phyloP scores from a whole-genome alignment of 1,140 invertebrate species.

The Calliopsis andreniformis region DNA sequence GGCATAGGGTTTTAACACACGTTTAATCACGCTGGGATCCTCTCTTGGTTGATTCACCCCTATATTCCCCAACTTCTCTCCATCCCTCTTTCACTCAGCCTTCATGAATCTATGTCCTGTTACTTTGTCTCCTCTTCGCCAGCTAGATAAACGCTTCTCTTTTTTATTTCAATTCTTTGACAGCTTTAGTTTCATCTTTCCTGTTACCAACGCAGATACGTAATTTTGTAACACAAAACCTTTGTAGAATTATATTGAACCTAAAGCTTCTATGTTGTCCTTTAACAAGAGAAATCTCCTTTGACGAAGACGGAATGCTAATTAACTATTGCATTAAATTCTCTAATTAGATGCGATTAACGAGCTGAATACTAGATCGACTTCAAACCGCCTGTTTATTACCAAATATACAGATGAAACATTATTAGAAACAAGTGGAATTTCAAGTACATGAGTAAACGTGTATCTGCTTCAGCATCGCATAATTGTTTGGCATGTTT shows the following conservation, averaged over 20 bases:
- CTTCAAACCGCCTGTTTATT: too few species aligned
- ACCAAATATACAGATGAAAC: too few species aligned
- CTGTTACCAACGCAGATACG: neutral
- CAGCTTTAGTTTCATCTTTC: conserved; percentile 1
- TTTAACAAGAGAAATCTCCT: neutral
- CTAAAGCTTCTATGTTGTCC: neutral
- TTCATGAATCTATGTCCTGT: neutral
- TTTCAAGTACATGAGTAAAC: conserved; percentile 28
- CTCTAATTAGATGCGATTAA: neutral
- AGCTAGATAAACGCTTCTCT: neutral
- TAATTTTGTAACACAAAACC: neutral
- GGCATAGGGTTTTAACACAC: conserved; percentile 49
- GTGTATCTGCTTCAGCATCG: conserved; percentile 19
- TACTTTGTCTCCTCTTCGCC: conserved; percentile 1
- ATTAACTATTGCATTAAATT: neutral
- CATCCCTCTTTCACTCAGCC: conserved; percentile 16
- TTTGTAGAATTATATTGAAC: conserved; percentile 22
- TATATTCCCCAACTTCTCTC: conserved; percentile 10
- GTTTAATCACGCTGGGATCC: conserved; percentile 53
- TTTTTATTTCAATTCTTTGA: neutral
- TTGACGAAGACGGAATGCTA: neutral
- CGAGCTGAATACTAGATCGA: conserved; percentile 10
- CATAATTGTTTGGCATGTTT: neutral
- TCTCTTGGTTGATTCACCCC: conserved; percentile 18
- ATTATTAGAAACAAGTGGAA: conserved; percentile 2